These are phyloP conservation scores for Actinernus sp. DNA, from an alignment of 92 coral and sea anemone genomes.

Conservation along the genomic window DNA sequence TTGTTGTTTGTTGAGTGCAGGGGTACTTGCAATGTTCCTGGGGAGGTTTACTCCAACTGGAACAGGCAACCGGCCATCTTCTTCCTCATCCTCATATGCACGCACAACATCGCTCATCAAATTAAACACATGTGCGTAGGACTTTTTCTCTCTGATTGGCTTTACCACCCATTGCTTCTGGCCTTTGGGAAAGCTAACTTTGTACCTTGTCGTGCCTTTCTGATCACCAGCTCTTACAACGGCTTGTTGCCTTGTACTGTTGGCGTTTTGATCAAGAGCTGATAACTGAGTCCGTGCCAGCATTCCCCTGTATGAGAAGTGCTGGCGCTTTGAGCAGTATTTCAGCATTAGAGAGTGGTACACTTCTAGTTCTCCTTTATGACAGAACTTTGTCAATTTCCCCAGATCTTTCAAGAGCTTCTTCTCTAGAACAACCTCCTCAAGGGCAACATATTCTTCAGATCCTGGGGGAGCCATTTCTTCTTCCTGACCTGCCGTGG, in stretches of 20 bases:
- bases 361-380: conserved; percentile 46
- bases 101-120: conserved; percentile 27
- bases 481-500: conserved; percentile 14
- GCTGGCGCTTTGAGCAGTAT: conserved; percentile 56
- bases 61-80: not conserved
- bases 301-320: conserved; percentile 46
- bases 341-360: conserved; percentile 37
- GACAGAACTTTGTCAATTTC: conserved; percentile 52
- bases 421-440: conserved; percentile 39
- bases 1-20: conserved; percentile 29
- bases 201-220: conserved; percentile 35
- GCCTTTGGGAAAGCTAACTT: conserved; percentile 46
- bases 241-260: conserved; percentile 46
- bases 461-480: conserved; percentile 48
- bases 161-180: conserved; percentile 66
- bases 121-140: conserved; percentile 22
- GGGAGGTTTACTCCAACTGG: conserved; percentile 14
- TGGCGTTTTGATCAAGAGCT: conserved; percentile 60
- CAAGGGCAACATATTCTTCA: conserved; percentile 52
- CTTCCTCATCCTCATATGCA: conserved; percentile 5
- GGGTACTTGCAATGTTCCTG: conserved; percentile 46
- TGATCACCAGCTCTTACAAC: conserved; percentile 30
- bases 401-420: conserved; percentile 43
- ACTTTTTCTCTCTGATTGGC: conserved; percentile 52
- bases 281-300: conserved; percentile 56